Evolutionary conservation across 2,113 vertebrate genomes (phyloP).

Genomic region (Calyptomena viridis): DNA sequence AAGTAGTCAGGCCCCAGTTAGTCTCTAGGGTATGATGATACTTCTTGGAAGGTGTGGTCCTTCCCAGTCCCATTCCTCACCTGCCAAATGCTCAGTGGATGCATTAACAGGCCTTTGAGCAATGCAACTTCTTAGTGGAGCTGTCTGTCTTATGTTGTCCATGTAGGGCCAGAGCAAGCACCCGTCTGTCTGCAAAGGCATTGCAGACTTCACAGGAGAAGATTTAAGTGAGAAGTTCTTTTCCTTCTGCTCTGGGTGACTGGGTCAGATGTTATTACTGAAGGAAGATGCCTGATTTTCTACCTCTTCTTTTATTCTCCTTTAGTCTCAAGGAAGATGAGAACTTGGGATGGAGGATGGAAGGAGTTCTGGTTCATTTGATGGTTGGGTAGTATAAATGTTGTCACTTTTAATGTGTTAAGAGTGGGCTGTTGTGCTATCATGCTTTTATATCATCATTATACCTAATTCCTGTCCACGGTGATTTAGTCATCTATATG

Average conservation of each 20-base stretch:
- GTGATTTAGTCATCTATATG: not conserved
- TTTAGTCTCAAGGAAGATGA: not conserved
- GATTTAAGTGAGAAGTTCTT: not conserved
- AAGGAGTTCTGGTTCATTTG: not conserved
- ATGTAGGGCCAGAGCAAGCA: not conserved
- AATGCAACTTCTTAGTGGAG: not conserved
- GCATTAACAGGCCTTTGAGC: not conserved
- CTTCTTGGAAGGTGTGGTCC: not conserved
- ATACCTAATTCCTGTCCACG: not conserved
- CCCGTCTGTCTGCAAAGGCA: not conserved
- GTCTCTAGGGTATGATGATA: not conserved
- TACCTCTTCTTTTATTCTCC: not conserved
- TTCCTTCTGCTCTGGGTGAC: not conserved
- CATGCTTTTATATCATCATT: not conserved
- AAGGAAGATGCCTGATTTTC: not conserved
- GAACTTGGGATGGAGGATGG: not conserved
- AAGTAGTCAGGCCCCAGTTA: not conserved
- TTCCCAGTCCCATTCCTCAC: not conserved
- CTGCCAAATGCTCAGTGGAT: not conserved
- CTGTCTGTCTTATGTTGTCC: not conserved
- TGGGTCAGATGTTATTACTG: not conserved
- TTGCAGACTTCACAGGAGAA: not conserved
- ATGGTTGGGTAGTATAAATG: not conserved
- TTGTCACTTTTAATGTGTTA: not conserved
- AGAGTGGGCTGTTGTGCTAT: not conserved